Conservation (phyloP, 2,888 invertebrate species). For the Myathropa florea region DNA sequence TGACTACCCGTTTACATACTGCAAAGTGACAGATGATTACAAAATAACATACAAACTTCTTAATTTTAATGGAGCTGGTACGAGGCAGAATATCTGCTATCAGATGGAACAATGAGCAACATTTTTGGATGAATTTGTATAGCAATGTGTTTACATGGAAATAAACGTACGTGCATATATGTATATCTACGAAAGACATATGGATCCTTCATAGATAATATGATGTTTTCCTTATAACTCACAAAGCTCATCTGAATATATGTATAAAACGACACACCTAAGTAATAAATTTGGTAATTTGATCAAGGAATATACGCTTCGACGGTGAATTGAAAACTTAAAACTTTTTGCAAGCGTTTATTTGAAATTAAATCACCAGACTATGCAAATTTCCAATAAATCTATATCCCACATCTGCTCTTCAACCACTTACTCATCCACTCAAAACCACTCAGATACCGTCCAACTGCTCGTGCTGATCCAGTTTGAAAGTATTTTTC, state of each 20-base stretch:
- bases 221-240: no score
- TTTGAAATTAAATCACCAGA: constrained; percentile 44
- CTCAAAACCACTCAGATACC: constrained; percentile 45
- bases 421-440: constrained; percentile 6
- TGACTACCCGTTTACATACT: background rate
- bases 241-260: no score
- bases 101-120: background rate
- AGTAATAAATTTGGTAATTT: background rate
- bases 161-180: no score
- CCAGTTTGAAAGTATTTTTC: constrained; percentile 27
- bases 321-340: background rate
- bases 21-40: background rate
- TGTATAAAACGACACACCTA: background rate
- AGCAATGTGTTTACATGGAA: background rate
- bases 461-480: constrained; percentile 26
- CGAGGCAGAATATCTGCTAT: background rate
- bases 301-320: background rate
- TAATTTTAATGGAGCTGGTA: background rate
- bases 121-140: background rate
- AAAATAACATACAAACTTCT: background rate
- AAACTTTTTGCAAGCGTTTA: constrained; percentile 8
- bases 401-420: constrained; percentile 31
- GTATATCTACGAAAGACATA: no score
- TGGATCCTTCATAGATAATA: no score
- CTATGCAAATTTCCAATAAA: constrained; percentile 55